Percentiles rank a stretch among this genome's conserved stretches.
Evolutionary conservation across 2,113 vertebrate species (phyloP).

Genomic region (Chascanopsetta lugubris): DNA sequence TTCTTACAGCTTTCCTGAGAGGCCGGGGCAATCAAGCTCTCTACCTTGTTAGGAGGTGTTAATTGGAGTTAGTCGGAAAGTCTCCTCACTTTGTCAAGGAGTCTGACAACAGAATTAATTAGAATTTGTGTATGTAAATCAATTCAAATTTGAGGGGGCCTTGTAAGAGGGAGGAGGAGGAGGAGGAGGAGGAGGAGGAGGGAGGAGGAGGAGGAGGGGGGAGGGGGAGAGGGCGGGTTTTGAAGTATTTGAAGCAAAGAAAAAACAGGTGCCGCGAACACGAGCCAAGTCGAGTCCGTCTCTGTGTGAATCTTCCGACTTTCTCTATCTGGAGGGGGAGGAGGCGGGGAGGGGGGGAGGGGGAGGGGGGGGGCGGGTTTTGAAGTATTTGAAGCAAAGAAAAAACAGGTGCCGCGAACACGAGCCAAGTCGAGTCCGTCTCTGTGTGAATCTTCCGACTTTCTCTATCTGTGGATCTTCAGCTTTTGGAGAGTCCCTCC

Average conservation of each 20-base stretch:
- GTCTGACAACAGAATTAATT: conserved; percentile 88
- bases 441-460: conserved; percentile 67
- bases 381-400: conserved; percentile 62
- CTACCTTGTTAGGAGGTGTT: conserved; percentile 97
- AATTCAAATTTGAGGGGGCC: conserved; percentile 78
- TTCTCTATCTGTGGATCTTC: conserved; percentile 60
- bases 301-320: conserved; percentile 67
- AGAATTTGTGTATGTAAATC: conserved; percentile 80
- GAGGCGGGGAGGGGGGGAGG: no score
- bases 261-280: conserved; percentile 67
- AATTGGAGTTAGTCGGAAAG: conserved; percentile 98
- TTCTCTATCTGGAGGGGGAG: no score
- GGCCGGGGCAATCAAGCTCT: conserved; percentile 88
- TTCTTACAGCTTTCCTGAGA: conserved; percentile 88
- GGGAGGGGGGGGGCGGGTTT: conserved; percentile 28
- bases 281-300: conserved; percentile 54
- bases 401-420: conserved; percentile 67
- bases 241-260: conserved; percentile 62
- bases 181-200: no score
- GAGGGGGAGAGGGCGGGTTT: conserved; percentile 26
- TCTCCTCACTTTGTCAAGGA: conserved; percentile 94
- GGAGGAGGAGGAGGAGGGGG: no score
- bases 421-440: conserved; percentile 54
- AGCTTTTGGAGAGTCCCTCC: conserved; percentile 51
- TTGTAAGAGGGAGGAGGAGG: conserved; percentile 33